Base-by-base conservation (phyloP, 2,113 vertebrate species). In the Sitta europaea region DNA sequence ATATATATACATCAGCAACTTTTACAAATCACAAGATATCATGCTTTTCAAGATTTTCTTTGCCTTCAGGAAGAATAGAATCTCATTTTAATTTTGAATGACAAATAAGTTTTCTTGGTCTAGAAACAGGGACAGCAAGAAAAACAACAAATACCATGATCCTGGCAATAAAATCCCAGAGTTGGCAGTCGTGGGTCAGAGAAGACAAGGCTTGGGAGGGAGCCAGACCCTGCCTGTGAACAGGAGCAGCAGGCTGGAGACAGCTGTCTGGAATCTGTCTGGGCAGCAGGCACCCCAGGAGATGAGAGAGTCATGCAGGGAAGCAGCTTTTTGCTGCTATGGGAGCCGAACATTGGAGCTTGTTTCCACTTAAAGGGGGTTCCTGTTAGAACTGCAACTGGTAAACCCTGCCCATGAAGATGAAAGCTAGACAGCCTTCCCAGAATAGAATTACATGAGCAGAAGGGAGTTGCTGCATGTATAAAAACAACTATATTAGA, bases 201-300 rank as follows among this genome's bases (percentile, higher is more conserved):
- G 85, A 93, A 94, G 95, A 93, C 93, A 90, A 95, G 94, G 61
- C 88, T 88, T 97, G 96, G 93, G 88, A 88, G 48, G 25, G 36
- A 95, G 96, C 96, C 96, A 97, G 86, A 83, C 63, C 43, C 85
- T 93, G 93, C 90, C 79, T 93, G 75, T 65, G 92, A 95, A 66
- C 88, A 86, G 90, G 90, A 96, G 96, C 94, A 90, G 88, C 92
- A 93, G 96, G 90, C 94, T 96, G 94, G 85, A 97, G 96, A 94
- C 96, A 96, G 95, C 88, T 97, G 94, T 92, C 94, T 96, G 94
- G 90, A 88, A 90, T 94, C 90, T 88, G 90, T 97, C 95, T 97
- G 88, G 92, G 93, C 94, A 94, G 93, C 94, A 90, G 59, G 90
- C 92, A 96, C 72, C 82, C 85, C 75, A 90, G 90, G 89, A 96